These are phyloP conservation scores for Pituophis catenifer DNA, from an alignment of 2,113 vertebrate genomes.

Conservation along the genomic window DNA sequence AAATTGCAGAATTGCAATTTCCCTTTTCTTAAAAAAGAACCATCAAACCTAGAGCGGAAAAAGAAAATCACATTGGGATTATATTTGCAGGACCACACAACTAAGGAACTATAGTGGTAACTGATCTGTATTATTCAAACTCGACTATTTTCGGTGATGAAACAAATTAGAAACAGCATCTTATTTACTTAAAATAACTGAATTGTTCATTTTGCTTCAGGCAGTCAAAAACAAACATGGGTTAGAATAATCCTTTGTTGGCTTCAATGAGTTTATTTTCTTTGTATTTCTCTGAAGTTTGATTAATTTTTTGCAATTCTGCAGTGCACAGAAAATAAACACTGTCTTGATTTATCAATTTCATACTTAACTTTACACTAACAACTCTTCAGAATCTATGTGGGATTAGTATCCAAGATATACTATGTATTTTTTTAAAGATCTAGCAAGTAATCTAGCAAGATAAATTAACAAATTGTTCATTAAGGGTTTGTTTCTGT, in stretches of 20 bases:
- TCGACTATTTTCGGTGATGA: background rate
- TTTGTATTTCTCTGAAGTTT: slow-evolving; percentile 31
- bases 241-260: background rate
- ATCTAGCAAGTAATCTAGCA: slow-evolving; percentile 55
- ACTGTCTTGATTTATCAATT: slow-evolving; percentile 50
- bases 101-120: background rate
- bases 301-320: slow-evolving; percentile 40
- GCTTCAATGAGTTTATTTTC: slow-evolving; percentile 18
- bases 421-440: slow-evolving; percentile 54
- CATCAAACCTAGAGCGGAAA: background rate
- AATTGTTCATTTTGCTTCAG: background rate
- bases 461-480: slow-evolving; percentile 68
- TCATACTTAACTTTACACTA: slow-evolving; percentile 59
- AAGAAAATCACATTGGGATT: background rate
- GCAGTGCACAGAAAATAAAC: slow-evolving; percentile 30
- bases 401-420: slow-evolving; percentile 69
- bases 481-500: slow-evolving; percentile 65
- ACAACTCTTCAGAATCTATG: slow-evolving; percentile 65
- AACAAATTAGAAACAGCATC: slow-evolving; percentile 12
- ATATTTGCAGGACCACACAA: background rate
- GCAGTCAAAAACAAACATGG: background rate
- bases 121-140: background rate
- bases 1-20: background rate
- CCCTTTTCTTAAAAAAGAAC: background rate
- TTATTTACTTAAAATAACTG: background rate